Evolutionary conservation across 1,140 invertebrate species (phyloP).

Genomic region (Eupristina koningsbergeri): DNA sequence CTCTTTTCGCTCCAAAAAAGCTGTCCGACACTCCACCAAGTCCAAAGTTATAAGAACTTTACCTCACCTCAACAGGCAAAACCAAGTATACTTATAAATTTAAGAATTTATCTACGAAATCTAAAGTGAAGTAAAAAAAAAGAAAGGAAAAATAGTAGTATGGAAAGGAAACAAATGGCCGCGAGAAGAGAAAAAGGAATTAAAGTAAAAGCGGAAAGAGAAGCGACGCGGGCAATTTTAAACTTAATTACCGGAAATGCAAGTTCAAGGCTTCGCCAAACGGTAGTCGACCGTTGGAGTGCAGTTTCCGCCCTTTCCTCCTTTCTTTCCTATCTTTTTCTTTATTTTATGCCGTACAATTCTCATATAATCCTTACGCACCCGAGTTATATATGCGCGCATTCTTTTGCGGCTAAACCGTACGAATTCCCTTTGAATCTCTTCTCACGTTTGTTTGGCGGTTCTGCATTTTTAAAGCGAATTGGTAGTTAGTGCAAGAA

Average conservation of each 20-base stretch:
- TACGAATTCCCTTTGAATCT: conserved; percentile 37
- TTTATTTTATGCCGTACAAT: background rate
- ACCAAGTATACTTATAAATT: conserved; percentile 21
- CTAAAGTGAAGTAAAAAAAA: conserved; percentile 37
- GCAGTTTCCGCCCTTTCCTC: conserved; percentile 19
- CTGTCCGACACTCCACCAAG: background rate
- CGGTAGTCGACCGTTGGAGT: conserved; percentile 22
- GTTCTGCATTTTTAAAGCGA: conserved; percentile 1
- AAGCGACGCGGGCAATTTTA: conserved; percentile 41
- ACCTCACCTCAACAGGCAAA: conserved; percentile 1
- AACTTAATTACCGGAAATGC: conserved; percentile 46
- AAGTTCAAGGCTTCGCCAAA: conserved; percentile 46
- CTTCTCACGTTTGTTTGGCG: conserved; percentile 31
- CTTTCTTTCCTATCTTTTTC: background rate
- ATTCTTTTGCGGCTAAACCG: conserved; percentile 31
- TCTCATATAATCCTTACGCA: conserved; percentile 5
- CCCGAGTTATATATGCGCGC: background rate
- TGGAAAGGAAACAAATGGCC: conserved; percentile 14
- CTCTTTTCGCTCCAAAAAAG: background rate
- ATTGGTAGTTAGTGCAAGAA: conserved; percentile 15
- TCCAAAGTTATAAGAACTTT: conserved; percentile 38
- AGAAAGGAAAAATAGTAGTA: background rate
- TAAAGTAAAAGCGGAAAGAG: conserved; percentile 19
- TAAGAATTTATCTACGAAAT: conserved; percentile 38
- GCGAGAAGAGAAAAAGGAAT: conserved; percentile 22